Percentiles rank a stretch among this genome's conserved stretches.
phyloP scores from a whole-genome alignment of 2,888 invertebrate species.

The Rhabditophanes sp. region DNA sequence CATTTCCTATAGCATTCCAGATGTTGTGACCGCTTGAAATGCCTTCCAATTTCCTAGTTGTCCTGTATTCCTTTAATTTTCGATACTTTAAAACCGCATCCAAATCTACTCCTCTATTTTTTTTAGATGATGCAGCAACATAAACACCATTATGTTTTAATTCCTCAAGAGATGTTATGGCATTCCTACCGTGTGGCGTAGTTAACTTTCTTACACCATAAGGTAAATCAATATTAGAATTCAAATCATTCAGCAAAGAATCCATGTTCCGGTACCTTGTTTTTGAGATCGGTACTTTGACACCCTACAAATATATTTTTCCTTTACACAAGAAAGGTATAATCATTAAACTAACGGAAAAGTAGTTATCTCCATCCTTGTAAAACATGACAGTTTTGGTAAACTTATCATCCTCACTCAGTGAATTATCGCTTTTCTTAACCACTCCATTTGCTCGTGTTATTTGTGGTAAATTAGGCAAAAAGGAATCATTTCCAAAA shows the following conservation, averaged over 20 bases:
- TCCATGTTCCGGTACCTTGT: slow-evolving; percentile 39
- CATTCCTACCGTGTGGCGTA: slow-evolving; percentile 35
- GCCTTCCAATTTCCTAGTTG: too few relatives aligned
- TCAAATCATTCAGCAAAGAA: slow-evolving; percentile 38
- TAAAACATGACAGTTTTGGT: slow-evolving; percentile 44
- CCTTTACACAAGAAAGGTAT: slow-evolving; percentile 1
- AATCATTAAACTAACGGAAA: slow-evolving; percentile 20
- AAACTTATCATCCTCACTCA: too few relatives aligned
- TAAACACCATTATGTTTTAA: slow-evolving; percentile 40
- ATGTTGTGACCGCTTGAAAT: too few relatives aligned
- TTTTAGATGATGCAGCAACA: slow-evolving; percentile 7
- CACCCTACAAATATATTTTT: slow-evolving; percentile 23
- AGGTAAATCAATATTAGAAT: slow-evolving; percentile 25
- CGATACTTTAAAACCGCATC: slow-evolving; percentile 20
- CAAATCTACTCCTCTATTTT: slow-evolving; percentile 24
- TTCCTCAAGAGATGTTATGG: slow-evolving; percentile 23
- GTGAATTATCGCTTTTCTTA: too few relatives aligned
- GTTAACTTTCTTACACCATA: slow-evolving; percentile 35
- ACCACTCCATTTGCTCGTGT: too few relatives aligned
- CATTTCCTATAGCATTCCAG: too few relatives aligned
- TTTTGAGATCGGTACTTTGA: slow-evolving; percentile 41
- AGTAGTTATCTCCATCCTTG: slow-evolving; percentile 39
- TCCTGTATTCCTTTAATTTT: too few relatives aligned
- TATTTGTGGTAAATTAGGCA: too few relatives aligned
- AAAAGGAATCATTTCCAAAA: too few relatives aligned